Conservation (phyloP, 2,113 vertebrate species). For the Ictalurus furcatus region DNA sequence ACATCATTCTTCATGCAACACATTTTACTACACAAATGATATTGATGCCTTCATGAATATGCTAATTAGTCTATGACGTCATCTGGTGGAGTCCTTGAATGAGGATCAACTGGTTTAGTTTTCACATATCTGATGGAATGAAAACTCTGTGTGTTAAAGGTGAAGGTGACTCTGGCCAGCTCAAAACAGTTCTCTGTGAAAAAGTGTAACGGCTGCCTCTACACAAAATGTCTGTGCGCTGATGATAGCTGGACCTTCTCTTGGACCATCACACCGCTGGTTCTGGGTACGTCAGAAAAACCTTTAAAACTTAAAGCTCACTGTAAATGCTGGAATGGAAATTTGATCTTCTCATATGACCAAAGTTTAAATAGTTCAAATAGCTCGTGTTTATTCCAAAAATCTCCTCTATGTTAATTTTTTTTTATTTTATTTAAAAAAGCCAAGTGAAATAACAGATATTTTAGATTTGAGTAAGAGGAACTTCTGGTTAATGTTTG, state of each 20-base stretch:
- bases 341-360: background rate
- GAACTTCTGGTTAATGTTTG: background rate
- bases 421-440: background rate
- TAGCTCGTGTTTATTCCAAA: background rate
- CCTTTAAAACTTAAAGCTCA: background rate
- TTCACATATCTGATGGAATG: background rate
- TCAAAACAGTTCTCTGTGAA: slow-evolving; percentile 69
- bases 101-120: background rate
- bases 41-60: background rate
- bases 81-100: background rate
- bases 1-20: background rate
- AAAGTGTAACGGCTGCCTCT: slow-evolving; percentile 64
- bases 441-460: background rate
- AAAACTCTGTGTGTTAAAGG: slow-evolving; percentile 58
- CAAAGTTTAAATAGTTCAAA: too few species aligned
- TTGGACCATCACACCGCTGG: slow-evolving; percentile 71
- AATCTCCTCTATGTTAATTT: background rate
- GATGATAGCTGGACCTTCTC: slow-evolving; percentile 70
- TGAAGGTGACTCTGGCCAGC: slow-evolving; percentile 64
- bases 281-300: slow-evolving; percentile 68
- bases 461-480: background rate
- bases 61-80: too few species aligned
- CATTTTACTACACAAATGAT: background rate
- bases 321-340: background rate
- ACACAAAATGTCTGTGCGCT: slow-evolving; percentile 67